These are phyloP conservation scores for Epirrhoe alternata DNA, from an alignment of 2,888 invertebrate genomes.

Conservation along the genomic window DNA sequence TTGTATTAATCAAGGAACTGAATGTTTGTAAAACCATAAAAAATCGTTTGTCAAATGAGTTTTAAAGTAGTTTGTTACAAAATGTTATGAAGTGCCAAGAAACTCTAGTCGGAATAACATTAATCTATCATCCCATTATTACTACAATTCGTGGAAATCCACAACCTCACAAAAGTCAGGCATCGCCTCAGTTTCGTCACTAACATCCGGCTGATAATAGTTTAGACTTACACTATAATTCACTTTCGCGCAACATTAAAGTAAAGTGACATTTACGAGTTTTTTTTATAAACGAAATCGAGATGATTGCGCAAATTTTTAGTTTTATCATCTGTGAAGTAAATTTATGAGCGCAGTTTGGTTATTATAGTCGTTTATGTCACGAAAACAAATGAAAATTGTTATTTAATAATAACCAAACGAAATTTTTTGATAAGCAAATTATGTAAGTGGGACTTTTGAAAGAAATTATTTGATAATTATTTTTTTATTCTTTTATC, in stretches of 20 bases:
- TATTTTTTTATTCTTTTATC: no score
- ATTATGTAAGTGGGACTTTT: not conserved
- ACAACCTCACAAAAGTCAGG: conserved; percentile 13
- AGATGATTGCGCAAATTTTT: conserved; percentile 27
- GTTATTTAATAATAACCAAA: conserved; percentile 4
- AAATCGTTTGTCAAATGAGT: not conserved
- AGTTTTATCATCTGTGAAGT: conserved; percentile 25
- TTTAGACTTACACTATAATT: conserved; percentile 33
- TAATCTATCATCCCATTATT: conserved; percentile 25
- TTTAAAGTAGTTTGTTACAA: not conserved
- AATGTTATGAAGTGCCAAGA: not conserved
- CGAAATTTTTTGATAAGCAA: not conserved
- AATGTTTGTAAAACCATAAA: not conserved
- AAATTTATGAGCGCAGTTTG: conserved; percentile 35
- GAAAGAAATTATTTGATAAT: not conserved
- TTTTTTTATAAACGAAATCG: conserved; percentile 30
- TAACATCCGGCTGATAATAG: conserved; percentile 37
- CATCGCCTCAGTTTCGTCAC: conserved; percentile 26
- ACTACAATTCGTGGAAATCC: conserved; percentile 20
- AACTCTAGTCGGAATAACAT: conserved; percentile 18
- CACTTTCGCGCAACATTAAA: conserved; percentile 36
- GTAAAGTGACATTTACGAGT: conserved; percentile 38
- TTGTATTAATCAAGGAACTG: not conserved
- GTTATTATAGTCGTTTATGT: conserved; percentile 32
- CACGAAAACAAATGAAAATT: conserved; percentile 33